These are phyloP conservation scores for Hemibagrus guttatus DNA, from an alignment of 2,797 vertebrate genomes.

Conservation along the genomic window DNA sequence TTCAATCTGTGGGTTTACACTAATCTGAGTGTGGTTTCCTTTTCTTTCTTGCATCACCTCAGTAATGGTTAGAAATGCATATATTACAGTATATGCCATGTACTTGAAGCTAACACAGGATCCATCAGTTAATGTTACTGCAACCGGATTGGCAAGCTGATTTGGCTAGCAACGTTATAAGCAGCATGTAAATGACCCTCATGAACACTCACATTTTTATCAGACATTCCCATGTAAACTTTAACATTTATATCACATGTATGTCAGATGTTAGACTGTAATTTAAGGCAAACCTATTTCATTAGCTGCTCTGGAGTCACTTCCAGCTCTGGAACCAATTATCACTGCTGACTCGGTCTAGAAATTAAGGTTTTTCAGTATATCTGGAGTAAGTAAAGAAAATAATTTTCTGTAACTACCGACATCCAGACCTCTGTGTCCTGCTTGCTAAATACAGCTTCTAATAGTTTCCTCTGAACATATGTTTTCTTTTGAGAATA, in stretches of 20 bases:
- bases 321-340: too few relatives aligned
- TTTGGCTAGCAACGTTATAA: not conserved
- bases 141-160: not conserved
- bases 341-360: not conserved
- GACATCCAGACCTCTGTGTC: not conserved
- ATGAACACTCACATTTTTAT: not conserved
- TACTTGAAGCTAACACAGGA: not conserved
- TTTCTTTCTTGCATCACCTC: not conserved
- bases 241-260: not conserved
- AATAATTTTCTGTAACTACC: not conserved
- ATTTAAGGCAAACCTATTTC: not conserved
- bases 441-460: not conserved
- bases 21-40: not conserved
- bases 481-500: not conserved
- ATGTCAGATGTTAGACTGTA: too few relatives aligned
- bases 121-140: not conserved
- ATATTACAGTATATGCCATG: not conserved
- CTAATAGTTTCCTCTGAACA: not conserved
- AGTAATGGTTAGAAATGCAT: not conserved
- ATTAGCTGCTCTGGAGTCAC: not conserved
- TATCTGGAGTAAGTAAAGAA: not conserved
- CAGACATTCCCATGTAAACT: not conserved
- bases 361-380: not conserved
- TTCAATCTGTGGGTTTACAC: not conserved
- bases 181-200: too few relatives aligned